Conservation (phyloP, 2,797 vertebrate genomes). For the Amblyopsis hoosieri region DNA sequence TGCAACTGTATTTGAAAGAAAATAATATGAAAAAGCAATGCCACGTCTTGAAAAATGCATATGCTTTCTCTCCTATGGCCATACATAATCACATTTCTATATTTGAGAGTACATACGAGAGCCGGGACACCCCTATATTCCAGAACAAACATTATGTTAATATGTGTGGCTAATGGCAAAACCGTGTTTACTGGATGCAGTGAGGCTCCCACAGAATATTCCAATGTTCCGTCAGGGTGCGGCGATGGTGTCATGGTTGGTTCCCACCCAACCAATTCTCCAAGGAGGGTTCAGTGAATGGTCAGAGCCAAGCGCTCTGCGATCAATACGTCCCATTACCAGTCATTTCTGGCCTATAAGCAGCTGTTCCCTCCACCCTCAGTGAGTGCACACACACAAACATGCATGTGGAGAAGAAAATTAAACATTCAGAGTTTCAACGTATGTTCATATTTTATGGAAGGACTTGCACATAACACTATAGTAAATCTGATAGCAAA, state of each 20-base stretch:
- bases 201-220: not conserved
- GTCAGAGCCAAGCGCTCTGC: conserved; percentile 2
- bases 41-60: conserved; percentile 51
- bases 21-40: conserved; percentile 37
- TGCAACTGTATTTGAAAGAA: conserved; percentile 5
- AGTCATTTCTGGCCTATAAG: not conserved
- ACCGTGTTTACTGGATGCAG: too few species aligned
- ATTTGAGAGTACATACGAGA: conserved; percentile 9
- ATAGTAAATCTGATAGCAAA: too few species aligned
- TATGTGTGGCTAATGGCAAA: not conserved
- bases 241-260: conserved; percentile 1
- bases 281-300: not conserved
- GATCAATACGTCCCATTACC: conserved; percentile 4
- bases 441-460: too few species aligned
- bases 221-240: conserved; percentile 2
- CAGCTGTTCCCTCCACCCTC: not conserved
- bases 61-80: conserved; percentile 35
- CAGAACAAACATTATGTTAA: conserved; percentile 21
- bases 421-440: too few species aligned
- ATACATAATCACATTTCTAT: conserved; percentile 46
- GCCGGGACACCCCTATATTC: conserved; percentile 8
- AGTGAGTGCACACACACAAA: not conserved
- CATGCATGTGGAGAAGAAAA: conserved; percentile 2
- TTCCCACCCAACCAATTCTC: conserved; percentile 2
- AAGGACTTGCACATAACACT: too few species aligned